phyloP scores from a whole-genome alignment of 2,113 vertebrate species.

The Phrynosoma platyrhinos region DNA sequence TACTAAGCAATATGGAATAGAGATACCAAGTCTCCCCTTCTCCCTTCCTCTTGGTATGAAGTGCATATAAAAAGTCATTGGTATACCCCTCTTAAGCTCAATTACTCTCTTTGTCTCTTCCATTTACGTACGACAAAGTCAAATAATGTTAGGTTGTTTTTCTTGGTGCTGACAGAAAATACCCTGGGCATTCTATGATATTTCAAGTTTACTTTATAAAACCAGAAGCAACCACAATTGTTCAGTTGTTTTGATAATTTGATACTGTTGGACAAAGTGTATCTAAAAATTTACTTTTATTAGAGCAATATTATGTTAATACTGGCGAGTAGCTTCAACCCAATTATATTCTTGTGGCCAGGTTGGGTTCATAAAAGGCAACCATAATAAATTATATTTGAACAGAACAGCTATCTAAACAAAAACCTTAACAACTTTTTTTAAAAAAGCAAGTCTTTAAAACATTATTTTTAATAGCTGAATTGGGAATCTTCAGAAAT shows the following conservation, averaged over 20 bases:
- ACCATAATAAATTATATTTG: slow-evolving; percentile 12
- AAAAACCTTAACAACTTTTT: slow-evolving; percentile 43
- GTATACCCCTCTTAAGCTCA: neutral
- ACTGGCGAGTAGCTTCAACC: slow-evolving; percentile 2
- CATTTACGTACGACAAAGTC: neutral
- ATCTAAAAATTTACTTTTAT: neutral
- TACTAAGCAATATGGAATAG: neutral
- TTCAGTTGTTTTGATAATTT: slow-evolving; percentile 3
- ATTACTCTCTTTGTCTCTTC: neutral
- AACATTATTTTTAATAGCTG: slow-evolving; percentile 42
- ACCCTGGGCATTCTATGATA: neutral
- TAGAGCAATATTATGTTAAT: slow-evolving; percentile 13
- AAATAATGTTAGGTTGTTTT: neutral
- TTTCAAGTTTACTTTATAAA: neutral
- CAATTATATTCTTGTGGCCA: neutral
- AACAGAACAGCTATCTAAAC: neutral
- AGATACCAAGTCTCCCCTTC: neutral
- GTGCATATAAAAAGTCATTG: neutral
- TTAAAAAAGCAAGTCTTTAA: slow-evolving; percentile 47
- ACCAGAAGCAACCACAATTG: neutral
- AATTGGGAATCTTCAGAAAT: slow-evolving; percentile 27
- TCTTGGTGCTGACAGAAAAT: neutral
- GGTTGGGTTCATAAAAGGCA: slow-evolving; percentile 6
- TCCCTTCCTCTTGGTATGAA: neutral
- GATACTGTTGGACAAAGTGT: neutral